Base-by-base conservation (phyloP, 2,797 vertebrate species). In the Nasua narica region DNA sequence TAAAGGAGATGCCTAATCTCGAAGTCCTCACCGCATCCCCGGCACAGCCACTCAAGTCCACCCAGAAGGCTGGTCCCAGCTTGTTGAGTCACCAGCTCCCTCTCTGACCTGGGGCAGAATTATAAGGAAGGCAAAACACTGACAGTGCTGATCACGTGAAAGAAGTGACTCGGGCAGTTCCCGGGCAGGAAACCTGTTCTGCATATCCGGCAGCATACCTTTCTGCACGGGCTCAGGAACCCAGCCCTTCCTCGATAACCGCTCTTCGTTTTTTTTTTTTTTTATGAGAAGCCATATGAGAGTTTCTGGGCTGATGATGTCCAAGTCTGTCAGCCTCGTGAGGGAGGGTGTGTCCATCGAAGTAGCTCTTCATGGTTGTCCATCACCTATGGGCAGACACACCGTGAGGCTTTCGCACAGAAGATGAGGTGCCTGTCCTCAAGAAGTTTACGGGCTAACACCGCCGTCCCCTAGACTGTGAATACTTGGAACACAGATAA, bases 141-240 rank as follows among this genome's bases (percentile, higher is more conserved):
- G 67, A 37, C 70, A 21, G 50, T 43, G 29, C 84, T 83, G 79
- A 32, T 92, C n/a, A 7, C 16, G 29, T 12, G 87, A 27, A 70
- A 40, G n/a, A 83, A 56, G 81, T 93, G 97, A 97, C 81, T 96
- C 62, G 89, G 4, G 58, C 19, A 40, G 65, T 65, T 46, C n/a
- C 78, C 5, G 3, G 72, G 56, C 43, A n/a, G 29, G 54, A 92
- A 89, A 78, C 90, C 81, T 88, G 78, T 46, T 91, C 86, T 27
- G 37, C 32, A 7, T 16, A 27, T 15, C 46, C 3, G 19, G 21
- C 40, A n/a, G 46, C 77, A 60, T 11, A 50, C 48, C 19, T 87
- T 58, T 78, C 70, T 52, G 50, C 70, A 27, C 32, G 16, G 13
- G 52, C 84, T n/a, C 32, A 32, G 70, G 8, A 35, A 50, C 11